Evolutionary conservation across 2,113 vertebrate species (phyloP).

Genomic region (Tragulus kanchil): DNA sequence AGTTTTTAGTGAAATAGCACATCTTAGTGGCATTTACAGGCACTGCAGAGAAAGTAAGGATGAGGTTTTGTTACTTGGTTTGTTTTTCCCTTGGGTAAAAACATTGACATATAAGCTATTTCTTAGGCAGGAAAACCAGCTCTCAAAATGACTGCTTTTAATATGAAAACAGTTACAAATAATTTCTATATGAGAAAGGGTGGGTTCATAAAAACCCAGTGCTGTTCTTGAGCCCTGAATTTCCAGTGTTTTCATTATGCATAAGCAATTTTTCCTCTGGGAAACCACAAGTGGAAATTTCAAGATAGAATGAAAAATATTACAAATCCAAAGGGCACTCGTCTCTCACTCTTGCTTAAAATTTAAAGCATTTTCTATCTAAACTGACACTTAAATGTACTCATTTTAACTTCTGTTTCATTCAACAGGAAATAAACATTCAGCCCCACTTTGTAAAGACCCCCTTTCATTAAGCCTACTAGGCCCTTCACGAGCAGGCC

Average conservation of each 20-base stretch:
- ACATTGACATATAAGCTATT: background rate
- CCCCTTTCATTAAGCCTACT: background rate
- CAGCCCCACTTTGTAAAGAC: background rate
- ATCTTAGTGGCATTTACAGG: background rate
- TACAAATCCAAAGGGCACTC: background rate
- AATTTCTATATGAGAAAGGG: background rate
- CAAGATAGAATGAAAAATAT: conserved; percentile 30
- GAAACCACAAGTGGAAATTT: conserved; percentile 50
- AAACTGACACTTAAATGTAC: background rate
- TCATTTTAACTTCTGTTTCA: background rate
- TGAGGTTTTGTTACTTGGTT: background rate
- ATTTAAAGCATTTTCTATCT: conserved; percentile 6
- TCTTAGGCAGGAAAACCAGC: background rate
- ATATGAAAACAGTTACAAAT: background rate
- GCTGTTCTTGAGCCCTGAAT: background rate
- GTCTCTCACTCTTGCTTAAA: background rate
- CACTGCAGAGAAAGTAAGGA: background rate
- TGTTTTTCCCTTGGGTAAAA: background rate
- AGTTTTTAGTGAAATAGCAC: conserved; percentile 67
- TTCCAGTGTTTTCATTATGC: background rate
- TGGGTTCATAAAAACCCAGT: background rate
- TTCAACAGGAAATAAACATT: background rate
- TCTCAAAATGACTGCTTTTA: background rate
- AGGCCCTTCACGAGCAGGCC: background rate
- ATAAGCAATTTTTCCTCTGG: background rate